Evolutionary conservation across 2,888 invertebrate species (phyloP).

Genomic region (Metalampra italica): DNA sequence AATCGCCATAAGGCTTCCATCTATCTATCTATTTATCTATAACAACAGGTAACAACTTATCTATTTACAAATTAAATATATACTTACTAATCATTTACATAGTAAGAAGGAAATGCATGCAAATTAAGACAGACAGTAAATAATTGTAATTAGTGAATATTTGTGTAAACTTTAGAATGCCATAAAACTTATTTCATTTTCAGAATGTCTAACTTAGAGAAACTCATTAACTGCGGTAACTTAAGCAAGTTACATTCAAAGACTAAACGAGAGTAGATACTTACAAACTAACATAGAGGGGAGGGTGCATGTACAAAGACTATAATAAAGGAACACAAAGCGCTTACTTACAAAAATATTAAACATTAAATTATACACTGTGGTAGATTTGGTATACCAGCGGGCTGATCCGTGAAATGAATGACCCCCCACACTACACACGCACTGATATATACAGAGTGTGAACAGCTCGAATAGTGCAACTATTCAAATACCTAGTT

Average conservation of each 20-base stretch:
- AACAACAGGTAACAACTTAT: slow-evolving; percentile 65
- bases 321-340: slow-evolving; percentile 67
- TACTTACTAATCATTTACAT: slow-evolving; percentile 37
- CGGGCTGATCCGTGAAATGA: slow-evolving; percentile 48
- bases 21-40: slow-evolving; percentile 11
- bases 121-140: slow-evolving; percentile 18
- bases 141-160: background rate
- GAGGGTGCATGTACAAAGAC: slow-evolving; percentile 49
- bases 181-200: no score
- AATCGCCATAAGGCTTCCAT: slow-evolving; percentile 28
- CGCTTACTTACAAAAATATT: slow-evolving; percentile 44
- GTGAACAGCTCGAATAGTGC: no score
- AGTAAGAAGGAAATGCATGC: slow-evolving; percentile 44
- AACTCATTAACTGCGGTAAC: background rate
- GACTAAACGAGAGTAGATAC: background rate
- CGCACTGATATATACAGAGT: background rate
- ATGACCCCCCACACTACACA: background rate
- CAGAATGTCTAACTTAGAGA: no score
- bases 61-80: slow-evolving; percentile 46
- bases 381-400: slow-evolving; percentile 69
- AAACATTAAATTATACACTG: slow-evolving; percentile 52
- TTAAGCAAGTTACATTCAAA: background rate
- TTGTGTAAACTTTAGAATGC: background rate
- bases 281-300: background rate
- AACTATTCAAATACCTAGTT: no score